Percentiles rank a stretch among this genome's conserved stretches.
These are phyloP conservation scores for Argyresthia albistria DNA, from an alignment of 2,888 invertebrate species.

Conservation along the genomic window DNA sequence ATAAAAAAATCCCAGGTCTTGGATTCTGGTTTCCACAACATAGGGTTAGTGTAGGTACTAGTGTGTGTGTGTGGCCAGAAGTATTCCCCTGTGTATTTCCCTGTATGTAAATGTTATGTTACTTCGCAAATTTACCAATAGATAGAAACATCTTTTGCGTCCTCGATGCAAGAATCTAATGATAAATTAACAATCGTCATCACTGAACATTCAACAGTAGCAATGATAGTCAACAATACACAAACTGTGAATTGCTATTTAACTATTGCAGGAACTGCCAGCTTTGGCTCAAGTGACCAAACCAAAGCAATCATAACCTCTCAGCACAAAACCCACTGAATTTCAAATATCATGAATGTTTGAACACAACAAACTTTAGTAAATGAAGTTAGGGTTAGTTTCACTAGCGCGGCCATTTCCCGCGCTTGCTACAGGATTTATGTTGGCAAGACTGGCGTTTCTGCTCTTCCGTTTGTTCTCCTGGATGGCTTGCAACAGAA, in stretches of 20 bases:
- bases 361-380: constrained; percentile 18
- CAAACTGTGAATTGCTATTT: neutral
- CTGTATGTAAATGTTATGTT: too few relatives aligned
- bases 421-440: constrained; percentile 23
- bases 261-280: too few relatives aligned
- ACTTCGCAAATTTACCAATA: constrained; percentile 22
- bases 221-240: constrained; percentile 11
- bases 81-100: too few relatives aligned
- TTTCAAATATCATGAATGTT: too few relatives aligned
- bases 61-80: too few relatives aligned
- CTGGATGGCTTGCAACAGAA: constrained; percentile 56
- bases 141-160: constrained; percentile 38
- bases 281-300: too few relatives aligned
- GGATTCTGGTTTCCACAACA: too few relatives aligned
- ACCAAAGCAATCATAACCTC: too few relatives aligned
- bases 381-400: constrained; percentile 59
- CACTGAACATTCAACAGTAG: constrained; percentile 8
- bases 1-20: too few relatives aligned
- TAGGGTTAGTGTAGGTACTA: too few relatives aligned
- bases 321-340: too few relatives aligned
- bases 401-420: constrained; percentile 33
- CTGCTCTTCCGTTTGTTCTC: constrained; percentile 44
- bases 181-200: constrained; percentile 24
- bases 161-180: constrained; percentile 39
- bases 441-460: constrained; percentile 20